These are phyloP conservation scores for Ormyrus pomaceus DNA, from an alignment of 2,888 invertebrate genomes.

Conservation along the genomic window DNA sequence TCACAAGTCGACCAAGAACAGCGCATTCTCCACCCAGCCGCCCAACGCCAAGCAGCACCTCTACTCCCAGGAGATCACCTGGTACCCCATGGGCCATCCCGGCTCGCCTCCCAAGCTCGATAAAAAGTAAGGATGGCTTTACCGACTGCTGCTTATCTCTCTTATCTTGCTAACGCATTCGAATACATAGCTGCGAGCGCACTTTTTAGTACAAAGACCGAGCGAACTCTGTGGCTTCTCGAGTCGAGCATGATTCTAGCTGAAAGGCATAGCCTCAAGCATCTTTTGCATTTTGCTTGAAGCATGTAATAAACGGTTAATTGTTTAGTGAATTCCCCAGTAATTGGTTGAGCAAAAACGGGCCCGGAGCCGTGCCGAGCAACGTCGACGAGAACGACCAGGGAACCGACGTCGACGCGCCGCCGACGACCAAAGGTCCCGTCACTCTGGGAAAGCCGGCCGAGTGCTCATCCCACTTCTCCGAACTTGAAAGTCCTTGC, in stretches of 20 bases:
- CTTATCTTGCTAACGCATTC: too few species aligned
- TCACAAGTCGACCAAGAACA: constrained; percentile 62
- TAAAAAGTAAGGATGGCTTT: constrained; percentile 61
- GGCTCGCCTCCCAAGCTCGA: constrained; percentile 69
- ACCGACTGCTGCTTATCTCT: neutral
- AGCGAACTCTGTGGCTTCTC: too few species aligned
- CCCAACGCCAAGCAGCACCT: constrained; percentile 71
- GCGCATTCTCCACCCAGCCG: constrained; percentile 66
- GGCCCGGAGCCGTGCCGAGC: constrained; percentile 68
- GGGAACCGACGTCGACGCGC: constrained; percentile 68
- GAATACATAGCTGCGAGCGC: too few species aligned
- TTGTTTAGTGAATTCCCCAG: constrained; percentile 68
- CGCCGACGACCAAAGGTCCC: constrained; percentile 64
- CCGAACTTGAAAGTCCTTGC: constrained; percentile 70
- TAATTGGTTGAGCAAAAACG: constrained; percentile 70
- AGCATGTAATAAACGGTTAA: neutral
- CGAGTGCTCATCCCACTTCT: constrained; percentile 68
- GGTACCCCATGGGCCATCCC: constrained; percentile 70
- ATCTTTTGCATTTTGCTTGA: too few species aligned
- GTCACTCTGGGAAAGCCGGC: constrained; percentile 69
- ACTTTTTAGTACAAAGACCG: too few species aligned
- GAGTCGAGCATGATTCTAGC: too few species aligned
- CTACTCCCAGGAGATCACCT: constrained; percentile 72
- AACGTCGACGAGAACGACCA: constrained; percentile 72
- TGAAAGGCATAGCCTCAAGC: too few species aligned